Evolutionary conservation across 2,797 vertebrate genomes (phyloP).

Genomic region (Eulemur mongoz): DNA sequence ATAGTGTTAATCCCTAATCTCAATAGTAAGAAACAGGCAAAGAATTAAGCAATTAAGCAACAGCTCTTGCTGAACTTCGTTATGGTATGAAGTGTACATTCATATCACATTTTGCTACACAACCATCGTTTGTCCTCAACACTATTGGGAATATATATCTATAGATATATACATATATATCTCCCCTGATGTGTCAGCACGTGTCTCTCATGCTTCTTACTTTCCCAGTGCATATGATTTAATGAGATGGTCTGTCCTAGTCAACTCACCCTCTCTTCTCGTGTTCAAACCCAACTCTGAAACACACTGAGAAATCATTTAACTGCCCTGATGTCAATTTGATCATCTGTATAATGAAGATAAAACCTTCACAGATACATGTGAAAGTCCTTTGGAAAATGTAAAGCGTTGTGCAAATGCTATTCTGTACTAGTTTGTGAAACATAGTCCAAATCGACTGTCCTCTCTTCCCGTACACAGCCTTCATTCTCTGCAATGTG

Average conservation of each 20-base stretch:
- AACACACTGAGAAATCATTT: neutral
- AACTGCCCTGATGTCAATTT: neutral
- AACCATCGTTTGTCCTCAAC: neutral
- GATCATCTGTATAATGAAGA: neutral
- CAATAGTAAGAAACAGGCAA: neutral
- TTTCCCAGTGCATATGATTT: neutral
- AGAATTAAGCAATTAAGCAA: neutral
- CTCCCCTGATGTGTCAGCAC: neutral
- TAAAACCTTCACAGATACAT: neutral
- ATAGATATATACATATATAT: rapidly evolving
- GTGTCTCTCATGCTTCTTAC: neutral
- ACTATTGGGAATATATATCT: rapidly evolving
- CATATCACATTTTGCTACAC: neutral
- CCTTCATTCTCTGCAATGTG: no score
- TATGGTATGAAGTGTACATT: neutral
- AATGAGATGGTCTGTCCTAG: neutral
- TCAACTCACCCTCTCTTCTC: neutral
- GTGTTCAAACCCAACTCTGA: neutral
- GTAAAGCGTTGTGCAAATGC: neutral
- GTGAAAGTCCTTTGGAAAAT: neutral
- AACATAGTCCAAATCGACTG: neutral
- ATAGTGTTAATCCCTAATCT: neutral
- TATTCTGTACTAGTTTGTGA: neutral
- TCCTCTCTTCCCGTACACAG: neutral
- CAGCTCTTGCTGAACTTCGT: neutral